Base-by-base conservation (phyloP, 2,888 invertebrate species). In the Acleris sparsana region DNA sequence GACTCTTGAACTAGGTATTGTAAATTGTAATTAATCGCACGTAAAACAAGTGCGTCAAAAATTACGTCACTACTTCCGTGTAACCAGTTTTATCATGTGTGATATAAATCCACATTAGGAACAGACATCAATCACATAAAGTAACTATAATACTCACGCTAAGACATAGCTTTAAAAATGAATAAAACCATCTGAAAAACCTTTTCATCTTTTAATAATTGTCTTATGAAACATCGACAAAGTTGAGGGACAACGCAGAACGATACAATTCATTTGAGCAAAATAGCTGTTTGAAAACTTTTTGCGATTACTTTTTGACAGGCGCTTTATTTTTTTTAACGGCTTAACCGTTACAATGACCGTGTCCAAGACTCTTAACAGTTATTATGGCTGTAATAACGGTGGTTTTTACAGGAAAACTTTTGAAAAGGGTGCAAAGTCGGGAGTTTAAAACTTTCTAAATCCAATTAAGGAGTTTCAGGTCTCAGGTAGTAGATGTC, bases 291-390 rank as follows among this genome's bases (percentile, higher is more conserved):
- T 22, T 43, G 65, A 63, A 63, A 75, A 78, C 78, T 80, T 80
- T 73, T 79, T 78, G 84, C 83, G 78, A 76, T 79, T 80, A 74
- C 75, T 67, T 73, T 76, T 71, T 63, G 72, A 68, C 75, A 84
- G 86, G 83, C 83, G 83, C 73, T 79, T 75, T 72, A 76, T 72
- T 77, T 77, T 78, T 63, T 58, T 49, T n/a, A n/a, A 46, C 33
- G 55, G 58, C 69, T 65, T 70, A 66, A 62, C 43, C 49, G 9
- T 43, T 9, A 69, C 68, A 69, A 62, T 69, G 62, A 51, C 71
- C 72, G 72, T 70, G 71, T 65, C 69, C 60, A 68, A 71, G 63
- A 63, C 68, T 63, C 68, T 62, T 62, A 63, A 53, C 66, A 64
- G 70, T 76, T 78, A 75, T 76, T 75, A 73, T 74, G 70, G 63